Evolutionary conservation across 2,888 invertebrate genomes (phyloP).

Genomic region (Epistrophella euchroma): DNA sequence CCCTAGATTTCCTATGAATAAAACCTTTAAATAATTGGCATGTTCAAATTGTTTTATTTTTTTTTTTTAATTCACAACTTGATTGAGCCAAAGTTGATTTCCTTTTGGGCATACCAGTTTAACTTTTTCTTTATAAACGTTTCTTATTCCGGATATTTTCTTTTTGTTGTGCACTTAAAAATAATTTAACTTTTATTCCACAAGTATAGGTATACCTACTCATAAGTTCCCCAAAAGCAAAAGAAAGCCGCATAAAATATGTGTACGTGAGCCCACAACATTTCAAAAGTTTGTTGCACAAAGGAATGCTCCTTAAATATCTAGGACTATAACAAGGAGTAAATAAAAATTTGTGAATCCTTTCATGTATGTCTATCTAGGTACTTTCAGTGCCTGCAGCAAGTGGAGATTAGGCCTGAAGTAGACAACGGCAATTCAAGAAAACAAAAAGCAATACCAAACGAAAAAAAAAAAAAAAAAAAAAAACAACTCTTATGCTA

Average conservation of each 20-base stretch:
- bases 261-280: constrained; percentile 14
- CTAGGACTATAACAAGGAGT: constrained; percentile 23
- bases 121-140: neutral
- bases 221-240: constrained; percentile 20
- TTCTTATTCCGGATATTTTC: neutral
- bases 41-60: neutral
- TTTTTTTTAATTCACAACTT: neutral
- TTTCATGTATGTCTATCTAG: neutral
- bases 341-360: constrained; percentile 24
- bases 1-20: neutral
- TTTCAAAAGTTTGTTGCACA: constrained; percentile 35
- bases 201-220: neutral
- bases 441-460: neutral
- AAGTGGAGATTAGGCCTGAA: constrained; percentile 49
- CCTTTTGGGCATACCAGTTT: neutral
- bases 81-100: neutral
- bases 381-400: neutral
- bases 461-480: no score
- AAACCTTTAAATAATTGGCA: neutral
- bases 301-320: constrained; percentile 15
- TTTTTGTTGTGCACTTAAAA: constrained; percentile 19
- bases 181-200: constrained; percentile 18
- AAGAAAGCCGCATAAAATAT: constrained; percentile 8
- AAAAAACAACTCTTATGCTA: constrained; percentile 34
- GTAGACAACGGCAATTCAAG: constrained; percentile 18